phyloP scores from a whole-genome alignment of 1,140 invertebrate species.

The Drosophila virilis region DNA sequence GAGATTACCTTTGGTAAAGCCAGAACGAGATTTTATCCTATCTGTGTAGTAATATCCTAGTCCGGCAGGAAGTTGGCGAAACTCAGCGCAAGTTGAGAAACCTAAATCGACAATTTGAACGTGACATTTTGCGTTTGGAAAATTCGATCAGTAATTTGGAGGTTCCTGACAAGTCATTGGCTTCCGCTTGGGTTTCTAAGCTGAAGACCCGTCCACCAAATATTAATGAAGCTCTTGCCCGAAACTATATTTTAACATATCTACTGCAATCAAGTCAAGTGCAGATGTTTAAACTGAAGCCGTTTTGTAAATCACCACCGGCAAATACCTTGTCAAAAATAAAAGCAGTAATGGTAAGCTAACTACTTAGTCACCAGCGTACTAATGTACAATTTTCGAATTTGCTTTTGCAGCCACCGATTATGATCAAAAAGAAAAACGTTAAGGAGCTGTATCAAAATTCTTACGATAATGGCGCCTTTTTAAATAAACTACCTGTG shows the following conservation, averaged over 20 bases:
- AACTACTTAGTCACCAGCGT: too few relatives aligned
- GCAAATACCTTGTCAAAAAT: background rate
- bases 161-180: background rate
- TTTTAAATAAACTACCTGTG: background rate
- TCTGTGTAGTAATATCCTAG: background rate
- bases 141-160: background rate
- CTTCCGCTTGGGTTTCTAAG: background rate
- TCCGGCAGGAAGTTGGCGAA: background rate
- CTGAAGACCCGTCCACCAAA: background rate
- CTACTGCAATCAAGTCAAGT: background rate
- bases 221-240: constrained; percentile 1
- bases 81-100: background rate
- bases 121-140: constrained; percentile 2
- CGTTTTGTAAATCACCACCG: background rate
- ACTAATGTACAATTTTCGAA: background rate
- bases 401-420: background rate
- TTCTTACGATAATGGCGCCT: background rate
- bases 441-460: background rate
- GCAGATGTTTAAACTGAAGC: background rate
- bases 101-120: background rate
- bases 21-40: too few relatives aligned
- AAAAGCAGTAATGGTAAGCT: background rate
- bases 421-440: background rate
- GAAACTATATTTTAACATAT: constrained; percentile 1
- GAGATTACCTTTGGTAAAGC: background rate